Conservation (phyloP, 1,140 invertebrate genomes). For the Centruroides sculpturatus region DNA sequence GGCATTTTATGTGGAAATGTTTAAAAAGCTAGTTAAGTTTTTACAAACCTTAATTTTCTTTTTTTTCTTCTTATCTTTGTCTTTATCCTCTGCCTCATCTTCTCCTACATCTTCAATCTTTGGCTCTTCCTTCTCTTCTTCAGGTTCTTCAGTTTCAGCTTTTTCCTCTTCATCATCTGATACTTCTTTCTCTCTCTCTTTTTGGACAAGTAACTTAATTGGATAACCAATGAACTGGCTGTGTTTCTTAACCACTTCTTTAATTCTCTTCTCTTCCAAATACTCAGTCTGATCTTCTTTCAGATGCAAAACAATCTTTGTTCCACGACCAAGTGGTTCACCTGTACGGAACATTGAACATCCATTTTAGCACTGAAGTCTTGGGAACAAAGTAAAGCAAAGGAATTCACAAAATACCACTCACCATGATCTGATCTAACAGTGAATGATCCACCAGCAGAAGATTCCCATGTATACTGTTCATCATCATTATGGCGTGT, state of each 20-base stretch:
- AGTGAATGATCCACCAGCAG: conserved; percentile 85
- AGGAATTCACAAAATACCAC: neutral
- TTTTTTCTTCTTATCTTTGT: conserved; percentile 81
- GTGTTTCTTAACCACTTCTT: conserved; percentile 97
- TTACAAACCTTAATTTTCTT: conserved; percentile 61
- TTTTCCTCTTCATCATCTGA: conserved; percentile 67
- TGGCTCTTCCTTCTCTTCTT: conserved; percentile 57
- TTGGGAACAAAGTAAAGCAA: too few species aligned
- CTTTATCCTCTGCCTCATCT: conserved; percentile 52
- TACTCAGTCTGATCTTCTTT: conserved; percentile 88
- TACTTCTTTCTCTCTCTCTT: conserved; percentile 89
- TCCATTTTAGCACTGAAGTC: conserved; percentile 45
- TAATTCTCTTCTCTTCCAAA: conserved; percentile 82
- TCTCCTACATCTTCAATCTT: conserved; percentile 85
- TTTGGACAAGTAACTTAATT: conserved; percentile 86
- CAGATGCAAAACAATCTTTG: conserved; percentile 72
- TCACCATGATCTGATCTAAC: conserved; percentile 46
- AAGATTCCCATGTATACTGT: conserved; percentile 85
- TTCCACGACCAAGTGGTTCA: conserved; percentile 66
- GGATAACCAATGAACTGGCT: conserved; percentile 99
- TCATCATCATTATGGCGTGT: conserved; percentile 93
- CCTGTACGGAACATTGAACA: conserved; percentile 48
- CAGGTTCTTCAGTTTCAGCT: conserved; percentile 47
- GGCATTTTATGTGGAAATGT: too few species aligned
- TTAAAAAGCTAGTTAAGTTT: too few species aligned